These are phyloP conservation scores for Blomia tropicalis DNA, from an alignment of 2,888 invertebrate species.

Conservation along the genomic window DNA sequence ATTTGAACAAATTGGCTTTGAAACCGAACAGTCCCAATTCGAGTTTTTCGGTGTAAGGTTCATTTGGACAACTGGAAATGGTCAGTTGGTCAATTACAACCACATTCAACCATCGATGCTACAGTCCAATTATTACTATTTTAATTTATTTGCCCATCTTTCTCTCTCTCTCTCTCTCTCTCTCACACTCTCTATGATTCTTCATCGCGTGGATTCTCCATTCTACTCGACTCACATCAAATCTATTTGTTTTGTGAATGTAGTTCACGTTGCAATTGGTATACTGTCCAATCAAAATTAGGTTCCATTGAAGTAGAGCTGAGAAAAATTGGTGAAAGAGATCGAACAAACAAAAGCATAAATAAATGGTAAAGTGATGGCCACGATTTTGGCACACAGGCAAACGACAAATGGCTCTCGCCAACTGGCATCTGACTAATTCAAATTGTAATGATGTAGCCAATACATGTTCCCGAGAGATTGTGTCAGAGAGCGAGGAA, in stretches of 20 bases:
- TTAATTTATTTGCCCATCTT: not conserved
- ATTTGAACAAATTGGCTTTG: too few species aligned
- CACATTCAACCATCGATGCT: too few species aligned
- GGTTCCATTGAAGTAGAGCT: not conserved
- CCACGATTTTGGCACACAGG: too few species aligned
- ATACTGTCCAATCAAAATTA: not conserved
- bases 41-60: too few species aligned
- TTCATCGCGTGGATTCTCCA: too few species aligned
- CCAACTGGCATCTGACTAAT: slow-evolving; percentile 2
- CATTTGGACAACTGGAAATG: too few species aligned
- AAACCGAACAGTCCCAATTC: too few species aligned
- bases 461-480: slow-evolving; percentile 5
- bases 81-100: too few species aligned
- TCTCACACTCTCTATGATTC: not conserved
- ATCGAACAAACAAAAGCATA: slow-evolving; percentile 1
- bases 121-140: too few species aligned
- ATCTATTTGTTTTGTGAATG: slow-evolving; percentile 15
- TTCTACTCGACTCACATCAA: too few species aligned
- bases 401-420: not conserved
- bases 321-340: not conserved
- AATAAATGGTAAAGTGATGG: slow-evolving; percentile 2
- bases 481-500: not conserved
- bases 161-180: not conserved
- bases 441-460: slow-evolving; percentile 19
- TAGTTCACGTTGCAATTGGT: slow-evolving; percentile 1